A percentile compares a stretch with the other conserved stretches of the same genome.
Conservation (phyloP, 2,113 vertebrate species). For the Onychostruthus taczanowskii region DNA sequence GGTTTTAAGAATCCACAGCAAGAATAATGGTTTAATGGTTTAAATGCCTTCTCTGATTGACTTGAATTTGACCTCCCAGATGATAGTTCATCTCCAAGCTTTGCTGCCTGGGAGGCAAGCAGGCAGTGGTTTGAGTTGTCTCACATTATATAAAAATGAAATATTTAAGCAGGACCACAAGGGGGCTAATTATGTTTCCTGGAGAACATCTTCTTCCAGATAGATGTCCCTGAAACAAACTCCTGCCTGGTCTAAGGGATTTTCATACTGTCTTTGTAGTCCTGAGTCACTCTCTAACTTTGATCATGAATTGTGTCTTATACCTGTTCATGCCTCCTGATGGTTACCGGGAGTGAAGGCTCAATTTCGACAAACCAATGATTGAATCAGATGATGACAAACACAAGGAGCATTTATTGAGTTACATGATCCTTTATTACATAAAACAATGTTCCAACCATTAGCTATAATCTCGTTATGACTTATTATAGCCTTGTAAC, state of each 20-base stretch:
- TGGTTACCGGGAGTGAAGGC: not conserved
- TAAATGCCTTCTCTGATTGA: not conserved
- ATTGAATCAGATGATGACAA: not conserved
- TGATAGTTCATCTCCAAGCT: not conserved
- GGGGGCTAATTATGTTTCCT: not conserved
- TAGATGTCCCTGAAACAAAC: not conserved
- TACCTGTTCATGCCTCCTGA: not conserved
- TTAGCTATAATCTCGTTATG: not conserved
- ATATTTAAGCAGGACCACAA: not conserved
- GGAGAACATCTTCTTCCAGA: not conserved
- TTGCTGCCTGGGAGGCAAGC: not conserved
- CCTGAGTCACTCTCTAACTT: not conserved
- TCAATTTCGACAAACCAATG: not conserved
- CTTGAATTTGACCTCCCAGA: not conserved
- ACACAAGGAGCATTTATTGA: not conserved
- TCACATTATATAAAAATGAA: not conserved
- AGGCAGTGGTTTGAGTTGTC: not conserved
- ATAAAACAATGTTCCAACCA: not conserved
- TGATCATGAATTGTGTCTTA: not conserved
- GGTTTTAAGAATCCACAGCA: not conserved
- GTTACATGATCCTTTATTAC: conserved; percentile 2
- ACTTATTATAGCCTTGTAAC: not conserved
- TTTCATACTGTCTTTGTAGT: not conserved
- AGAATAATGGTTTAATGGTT: not conserved
- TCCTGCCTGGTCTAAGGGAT: not conserved